Base-by-base conservation (phyloP, 2,888 invertebrate genomes). In the Amaurobius ferox region DNA sequence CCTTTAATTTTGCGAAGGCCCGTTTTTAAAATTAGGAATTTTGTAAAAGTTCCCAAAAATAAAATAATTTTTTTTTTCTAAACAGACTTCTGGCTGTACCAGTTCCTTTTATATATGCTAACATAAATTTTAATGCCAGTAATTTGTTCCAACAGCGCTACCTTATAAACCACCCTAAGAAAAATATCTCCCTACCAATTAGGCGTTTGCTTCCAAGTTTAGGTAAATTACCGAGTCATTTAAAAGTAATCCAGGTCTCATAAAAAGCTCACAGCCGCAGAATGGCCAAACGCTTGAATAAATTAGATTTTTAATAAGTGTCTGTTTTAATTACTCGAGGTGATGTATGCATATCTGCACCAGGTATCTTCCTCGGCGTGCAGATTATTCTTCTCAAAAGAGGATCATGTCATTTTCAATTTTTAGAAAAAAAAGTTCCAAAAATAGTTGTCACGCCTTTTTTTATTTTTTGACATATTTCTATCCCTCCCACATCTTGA, bases 401-500 rank as follows among this genome's bases (percentile, higher is more conserved):
- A 7, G 16, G 2, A 2, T 19, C n/a, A 55, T 23, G 55, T 23
- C 55, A 55, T 55, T 55, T 55, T 23, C 55, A 55, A 23, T 55
- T 55, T 55, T 55, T n/a, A n/a, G n/a, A n/a, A 23, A 23, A 23
- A 55, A n/a, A n/a, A 7, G 35, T 35, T 35, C 5, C 5, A 7
- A 35, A 35, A 35, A 35, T 55, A n/a, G n/a, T 55, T 55, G 19
- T 55, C 23, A 23, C 55, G 2, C 23, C 13, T n/a, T n/a, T n/a
- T n/a, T n/a, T n/a, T n/a, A n/a, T n/a, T 3, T 3, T 55, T 7
- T 55, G 55, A 55, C 55, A 55, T 55, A 19, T 55, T 55, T 55
- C 16, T 23, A 1, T 55, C n/a, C n/a, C n/a, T n/a, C n/a, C n/a
- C n/a, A n/a, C 70, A 44, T 70, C 76, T 83, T 30, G 44, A 66